These are phyloP conservation scores for Lota lota DNA, from an alignment of 2,113 vertebrate species.

Conservation along the genomic window DNA sequence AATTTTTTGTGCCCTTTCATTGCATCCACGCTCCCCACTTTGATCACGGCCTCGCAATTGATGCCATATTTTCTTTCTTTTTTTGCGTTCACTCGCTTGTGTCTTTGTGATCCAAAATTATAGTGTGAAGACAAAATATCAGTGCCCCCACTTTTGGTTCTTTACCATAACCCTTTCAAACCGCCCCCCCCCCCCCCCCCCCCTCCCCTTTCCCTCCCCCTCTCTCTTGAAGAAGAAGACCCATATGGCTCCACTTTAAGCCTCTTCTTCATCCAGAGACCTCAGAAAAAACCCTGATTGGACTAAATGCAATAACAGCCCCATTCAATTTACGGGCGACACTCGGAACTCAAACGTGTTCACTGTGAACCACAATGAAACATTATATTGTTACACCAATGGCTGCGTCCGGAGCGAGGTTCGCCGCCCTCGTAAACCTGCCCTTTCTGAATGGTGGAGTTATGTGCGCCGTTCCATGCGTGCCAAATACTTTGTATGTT, in stretches of 20 bases:
- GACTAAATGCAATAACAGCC: conserved; percentile 56
- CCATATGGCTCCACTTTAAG: conserved; percentile 63
- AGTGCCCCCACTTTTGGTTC: conserved; percentile 32
- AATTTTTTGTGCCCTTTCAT: no score
- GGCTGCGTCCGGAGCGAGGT: neutral
- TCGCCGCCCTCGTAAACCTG: no score
- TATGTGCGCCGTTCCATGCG: no score
- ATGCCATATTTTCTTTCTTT: conserved; percentile 49
- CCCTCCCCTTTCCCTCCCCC: no score
- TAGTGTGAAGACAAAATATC: conserved; percentile 57
- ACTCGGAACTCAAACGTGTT: conserved; percentile 20
- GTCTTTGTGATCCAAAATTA: conserved; percentile 56
- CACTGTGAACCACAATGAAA: conserved; percentile 44
- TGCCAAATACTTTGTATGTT: no score
- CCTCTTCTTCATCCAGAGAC: conserved; percentile 39
- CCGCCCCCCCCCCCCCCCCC: no score
- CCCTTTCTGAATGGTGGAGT: no score
- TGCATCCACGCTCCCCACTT: conserved; percentile 14
- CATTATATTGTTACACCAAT: conserved; percentile 37
- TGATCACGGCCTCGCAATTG: conserved; percentile 49
- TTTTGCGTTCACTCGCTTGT: conserved; percentile 36
- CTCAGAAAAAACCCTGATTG: conserved; percentile 52
- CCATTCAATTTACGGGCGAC: conserved; percentile 32
- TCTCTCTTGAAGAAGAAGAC: conserved; percentile 40
- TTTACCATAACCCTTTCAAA: no score